A percentile compares a stretch with the other conserved stretches of the same genome.
Conservation (phyloP, 2,797 vertebrate genomes). For the Nannoperca australis region DNA sequence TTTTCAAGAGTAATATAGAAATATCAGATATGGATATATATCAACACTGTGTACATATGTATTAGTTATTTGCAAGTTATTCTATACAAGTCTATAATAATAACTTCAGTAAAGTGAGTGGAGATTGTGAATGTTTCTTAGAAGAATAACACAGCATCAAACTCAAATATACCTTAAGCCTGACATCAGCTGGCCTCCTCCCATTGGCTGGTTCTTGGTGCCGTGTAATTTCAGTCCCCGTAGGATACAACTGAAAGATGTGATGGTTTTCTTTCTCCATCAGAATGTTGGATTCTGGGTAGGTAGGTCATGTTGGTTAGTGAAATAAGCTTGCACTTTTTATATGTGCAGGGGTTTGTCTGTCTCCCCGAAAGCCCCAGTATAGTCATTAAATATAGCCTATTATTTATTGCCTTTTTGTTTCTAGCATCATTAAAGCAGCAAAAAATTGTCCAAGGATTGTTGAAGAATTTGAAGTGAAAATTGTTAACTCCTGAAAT, state of each 20-base stretch:
- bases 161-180: neutral
- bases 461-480: neutral
- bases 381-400: neutral
- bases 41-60: too few relatives aligned
- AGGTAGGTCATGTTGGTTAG: conserved; percentile 4
- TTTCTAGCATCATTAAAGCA: neutral
- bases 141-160: neutral
- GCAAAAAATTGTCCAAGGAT: neutral
- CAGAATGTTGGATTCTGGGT: conserved; percentile 2
- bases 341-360: conserved; percentile 1
- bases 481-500: conserved; percentile 27
- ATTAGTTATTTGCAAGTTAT: neutral
- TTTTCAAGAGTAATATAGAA: neutral
- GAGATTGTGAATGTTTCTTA: neutral
- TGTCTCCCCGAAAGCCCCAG: neutral
- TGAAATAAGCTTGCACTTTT: neutral
- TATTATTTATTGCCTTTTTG: conserved; percentile 7
- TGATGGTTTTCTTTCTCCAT: neutral
- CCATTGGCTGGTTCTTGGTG: neutral
- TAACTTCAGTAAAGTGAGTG: neutral
- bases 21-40: too few relatives aligned
- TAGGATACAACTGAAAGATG: neutral
- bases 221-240: neutral
- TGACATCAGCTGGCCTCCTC: neutral
- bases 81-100: neutral